A percentile compares a stretch with the other conserved stretches of the same genome.
Conservation (phyloP, 2,888 invertebrate species). For the Cantharis rustica region DNA sequence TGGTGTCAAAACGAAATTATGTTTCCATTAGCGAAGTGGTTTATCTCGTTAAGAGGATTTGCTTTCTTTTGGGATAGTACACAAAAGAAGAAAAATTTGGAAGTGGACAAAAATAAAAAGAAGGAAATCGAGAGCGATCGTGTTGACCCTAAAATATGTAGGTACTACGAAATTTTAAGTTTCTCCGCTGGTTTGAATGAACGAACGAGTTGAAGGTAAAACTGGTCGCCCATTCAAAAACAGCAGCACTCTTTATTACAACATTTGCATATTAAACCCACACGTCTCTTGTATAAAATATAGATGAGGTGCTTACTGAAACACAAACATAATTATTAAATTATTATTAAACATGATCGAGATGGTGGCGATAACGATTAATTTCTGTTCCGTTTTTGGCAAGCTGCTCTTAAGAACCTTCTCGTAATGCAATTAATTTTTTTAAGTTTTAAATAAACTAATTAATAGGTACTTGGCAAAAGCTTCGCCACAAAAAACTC, state of each 20-base stretch:
- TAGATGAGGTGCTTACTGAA: slow-evolving; percentile 8
- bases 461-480: background rate
- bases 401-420: background rate
- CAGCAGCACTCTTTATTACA: slow-evolving; percentile 8
- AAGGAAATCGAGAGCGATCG: background rate
- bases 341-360: background rate
- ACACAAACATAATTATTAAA: slow-evolving; percentile 9
- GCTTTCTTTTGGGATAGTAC: background rate
- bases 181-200: background rate
- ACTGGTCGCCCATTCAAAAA: slow-evolving; percentile 1
- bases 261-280: slow-evolving; percentile 19
- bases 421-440: background rate
- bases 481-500: background rate
- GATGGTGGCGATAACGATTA: background rate
- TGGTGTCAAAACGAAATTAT: background rate
- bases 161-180: background rate
- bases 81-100: background rate
- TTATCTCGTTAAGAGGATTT: background rate
- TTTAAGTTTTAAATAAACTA: background rate
- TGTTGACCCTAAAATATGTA: background rate
- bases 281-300: slow-evolving; percentile 13
- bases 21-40: background rate
- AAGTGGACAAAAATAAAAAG: background rate
- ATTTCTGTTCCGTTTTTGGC: background rate
- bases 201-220: background rate